These are phyloP conservation scores for Archaeoteleia sp. DNA, from an alignment of 2,888 invertebrate genomes.

Conservation along the genomic window DNA sequence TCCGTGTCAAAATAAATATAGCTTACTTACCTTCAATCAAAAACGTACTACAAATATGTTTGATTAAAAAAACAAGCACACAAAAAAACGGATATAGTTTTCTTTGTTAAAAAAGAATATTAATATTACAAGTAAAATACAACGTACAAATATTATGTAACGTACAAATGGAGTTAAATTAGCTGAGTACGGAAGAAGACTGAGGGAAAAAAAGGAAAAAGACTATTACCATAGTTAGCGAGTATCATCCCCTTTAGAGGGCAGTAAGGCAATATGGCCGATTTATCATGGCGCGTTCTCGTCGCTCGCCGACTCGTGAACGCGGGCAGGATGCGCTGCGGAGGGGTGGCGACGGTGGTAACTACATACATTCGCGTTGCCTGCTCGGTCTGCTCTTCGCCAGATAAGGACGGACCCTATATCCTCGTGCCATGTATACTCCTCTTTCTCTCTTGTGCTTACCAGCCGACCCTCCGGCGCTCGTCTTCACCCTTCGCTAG, in stretches of 20 bases:
- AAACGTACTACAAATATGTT: too few relatives aligned
- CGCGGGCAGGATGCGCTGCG: constrained; percentile 45
- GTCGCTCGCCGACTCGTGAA: constrained; percentile 53
- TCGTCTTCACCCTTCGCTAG: constrained; percentile 10
- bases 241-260: constrained; percentile 54
- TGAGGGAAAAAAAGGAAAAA: background rate
- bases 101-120: too few relatives aligned
- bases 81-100: too few relatives aligned
- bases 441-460: constrained; percentile 23
- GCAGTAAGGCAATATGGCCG: constrained; percentile 69
- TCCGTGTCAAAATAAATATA: too few relatives aligned
- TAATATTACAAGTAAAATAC: too few relatives aligned
- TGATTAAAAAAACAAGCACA: too few relatives aligned
- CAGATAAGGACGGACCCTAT: constrained; percentile 73
- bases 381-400: constrained; percentile 70
- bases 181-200: background rate
- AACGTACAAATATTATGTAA: too few relatives aligned
- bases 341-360: constrained; percentile 57
- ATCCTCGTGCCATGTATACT: constrained; percentile 57
- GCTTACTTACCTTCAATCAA: too few relatives aligned
- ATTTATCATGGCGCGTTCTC: constrained; percentile 70
- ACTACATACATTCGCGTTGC: constrained; percentile 56
- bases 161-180: too few relatives aligned
- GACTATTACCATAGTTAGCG: background rate
- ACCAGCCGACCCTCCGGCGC: constrained; percentile 1